Evolutionary conservation across 2,888 invertebrate genomes (phyloP), one percentile per base, ranked within the genome.

Genomic region (Lomographa bimaculata): DNA sequence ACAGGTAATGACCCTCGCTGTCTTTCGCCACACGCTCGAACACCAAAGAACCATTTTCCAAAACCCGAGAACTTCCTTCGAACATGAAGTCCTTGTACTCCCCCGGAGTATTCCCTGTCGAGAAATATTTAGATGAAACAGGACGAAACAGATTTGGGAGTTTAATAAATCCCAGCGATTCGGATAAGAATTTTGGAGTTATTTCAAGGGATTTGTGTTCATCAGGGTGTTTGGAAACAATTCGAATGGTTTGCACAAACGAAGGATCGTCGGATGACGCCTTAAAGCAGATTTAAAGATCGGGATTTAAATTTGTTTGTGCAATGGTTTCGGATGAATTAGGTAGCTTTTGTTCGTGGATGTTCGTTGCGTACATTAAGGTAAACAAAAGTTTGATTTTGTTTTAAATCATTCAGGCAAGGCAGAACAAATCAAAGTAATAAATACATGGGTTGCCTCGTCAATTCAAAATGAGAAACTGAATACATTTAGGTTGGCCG

Each of bases 1-100:
- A 98, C 33, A 97, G 90, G 77, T 97, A 97, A 77, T 96, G 95
- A 0, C 97, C 97, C 80, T 96, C 96, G 71, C 95, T 95, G 65
- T 95, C 94, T 80, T 96, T 96, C 58, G 93, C 94, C 30, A 96
- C 94, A 69, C 94, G 92, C 60, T 93, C 93, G 76, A 97, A 96
- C 50, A 94, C 92, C 51, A 97, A 90, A 5, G 96, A 95, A 11
- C 97, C 97, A 72, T 97, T 97, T 56, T 94, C 92, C 61, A 94
- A 93, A 42, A 94, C 91, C 49, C 94, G 92, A 12, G 94, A 93
- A 67, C 93, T 94, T 32, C 94, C 94, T 72, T 95, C 94, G 65
- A 94, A 95, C 62, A 94, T 90, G 69, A 95, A 94, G 72, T 95
- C 95, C 75, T 95, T 95, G 79, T 95, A 95, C 75, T 95, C 95